These are phyloP conservation scores for Eupithecia subfuscata DNA, from an alignment of 2,888 invertebrate species.

Conservation along the genomic window DNA sequence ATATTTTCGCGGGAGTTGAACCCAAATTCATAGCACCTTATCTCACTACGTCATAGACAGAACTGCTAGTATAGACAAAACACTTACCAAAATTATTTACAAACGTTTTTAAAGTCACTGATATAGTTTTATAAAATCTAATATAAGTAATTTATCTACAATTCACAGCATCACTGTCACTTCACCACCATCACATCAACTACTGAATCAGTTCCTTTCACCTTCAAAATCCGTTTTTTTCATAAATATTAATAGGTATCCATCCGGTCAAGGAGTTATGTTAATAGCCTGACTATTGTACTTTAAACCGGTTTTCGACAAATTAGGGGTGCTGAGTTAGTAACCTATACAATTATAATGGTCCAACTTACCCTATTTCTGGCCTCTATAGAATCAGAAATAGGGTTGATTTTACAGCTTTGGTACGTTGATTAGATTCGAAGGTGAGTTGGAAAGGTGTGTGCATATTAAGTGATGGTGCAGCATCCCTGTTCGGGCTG, in stretches of 20 bases:
- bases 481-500: conserved; percentile 72
- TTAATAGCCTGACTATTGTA: conserved; percentile 76
- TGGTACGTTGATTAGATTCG: conserved; percentile 29
- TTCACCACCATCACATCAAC: conserved; percentile 38
- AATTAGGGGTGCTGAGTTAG: conserved; percentile 76
- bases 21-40: neutral
- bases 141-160: neutral
- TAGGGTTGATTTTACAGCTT: conserved; percentile 49
- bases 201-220: conserved; percentile 39
- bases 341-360: conserved; percentile 38
- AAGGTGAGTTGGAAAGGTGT: conserved; percentile 69
- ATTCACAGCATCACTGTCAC: conserved; percentile 33
- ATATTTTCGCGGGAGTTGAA: neutral
- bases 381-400: conserved; percentile 17
- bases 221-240: conserved; percentile 40
- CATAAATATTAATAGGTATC: conserved; percentile 79
- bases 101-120: neutral
- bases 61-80: neutral
- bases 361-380: neutral
- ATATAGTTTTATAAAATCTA: neutral
- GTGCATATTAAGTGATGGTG: conserved; percentile 77
- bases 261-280: conserved; percentile 82
- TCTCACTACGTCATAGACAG: neutral
- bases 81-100: neutral
- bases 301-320: conserved; percentile 72